These are phyloP conservation scores for Solen grandis DNA, from an alignment of 1,140 invertebrate species.

Conservation along the genomic window DNA sequence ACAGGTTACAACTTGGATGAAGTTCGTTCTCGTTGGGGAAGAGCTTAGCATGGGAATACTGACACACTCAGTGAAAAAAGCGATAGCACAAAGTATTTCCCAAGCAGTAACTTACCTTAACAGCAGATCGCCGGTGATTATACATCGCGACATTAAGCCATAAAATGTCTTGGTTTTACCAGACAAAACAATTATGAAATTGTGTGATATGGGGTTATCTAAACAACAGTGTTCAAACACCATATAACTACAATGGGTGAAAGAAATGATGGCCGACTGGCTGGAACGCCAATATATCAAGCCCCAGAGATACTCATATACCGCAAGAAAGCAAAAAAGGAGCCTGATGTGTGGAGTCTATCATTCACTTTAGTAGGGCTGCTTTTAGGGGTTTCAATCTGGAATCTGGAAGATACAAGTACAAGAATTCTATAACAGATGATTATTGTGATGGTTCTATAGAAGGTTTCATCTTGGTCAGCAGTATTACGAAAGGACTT, in stretches of 20 bases:
- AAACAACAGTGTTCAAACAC: not conserved
- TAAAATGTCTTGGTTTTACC: not conserved
- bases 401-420: no score
- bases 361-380: no score
- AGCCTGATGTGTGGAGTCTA: no score
- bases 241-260: not conserved
- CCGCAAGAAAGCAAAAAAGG: not conserved
- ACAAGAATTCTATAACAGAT: no score
- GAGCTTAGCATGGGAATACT: not conserved
- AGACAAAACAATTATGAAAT: not conserved
- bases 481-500: no score
- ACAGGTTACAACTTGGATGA: not conserved
- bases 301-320: not conserved
- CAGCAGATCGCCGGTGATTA: not conserved
- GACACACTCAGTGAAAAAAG: not conserved
- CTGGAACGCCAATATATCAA: not conserved
- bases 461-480: no score
- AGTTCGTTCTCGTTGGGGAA: not conserved
- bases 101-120: not conserved
- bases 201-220: not conserved
- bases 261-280: not conserved
- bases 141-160: constrained; percentile 1
- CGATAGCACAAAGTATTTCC: not conserved
- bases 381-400: no score
- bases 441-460: no score